phyloP scores from a whole-genome alignment of 2,113 vertebrate species.

The Recurvirostra avosetta region DNA sequence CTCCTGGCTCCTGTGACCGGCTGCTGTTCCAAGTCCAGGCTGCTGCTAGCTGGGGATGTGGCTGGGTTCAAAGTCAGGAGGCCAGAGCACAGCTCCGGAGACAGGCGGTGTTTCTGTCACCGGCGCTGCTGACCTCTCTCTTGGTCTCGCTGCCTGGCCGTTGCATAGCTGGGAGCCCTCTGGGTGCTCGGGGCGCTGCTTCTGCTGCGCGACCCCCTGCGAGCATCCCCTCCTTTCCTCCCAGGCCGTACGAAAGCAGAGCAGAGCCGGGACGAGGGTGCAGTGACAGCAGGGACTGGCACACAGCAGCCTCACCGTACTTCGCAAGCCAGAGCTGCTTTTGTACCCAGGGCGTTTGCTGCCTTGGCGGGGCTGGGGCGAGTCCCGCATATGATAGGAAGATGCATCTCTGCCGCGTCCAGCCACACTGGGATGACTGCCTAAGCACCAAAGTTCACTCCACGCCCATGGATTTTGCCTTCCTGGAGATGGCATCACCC shows the following conservation, averaged over 20 bases:
- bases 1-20: accelerated
- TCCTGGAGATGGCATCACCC: background rate
- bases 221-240: background rate
- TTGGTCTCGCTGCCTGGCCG: background rate
- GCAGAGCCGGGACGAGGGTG: background rate
- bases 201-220: background rate
- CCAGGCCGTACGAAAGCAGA: accelerated
- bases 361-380: background rate
- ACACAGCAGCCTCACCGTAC: accelerated
- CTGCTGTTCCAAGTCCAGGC: background rate
- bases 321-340: background rate
- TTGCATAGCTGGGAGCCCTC: background rate
- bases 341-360: background rate
- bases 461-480: background rate
- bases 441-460: background rate
- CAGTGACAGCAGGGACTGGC: background rate
- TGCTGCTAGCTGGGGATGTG: background rate
- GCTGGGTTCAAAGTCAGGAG: background rate
- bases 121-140: accelerated
- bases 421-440: accelerated
- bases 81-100: background rate
- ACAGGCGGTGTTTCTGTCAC: too few relatives aligned
- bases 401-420: accelerated
- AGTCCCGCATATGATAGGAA: accelerated
- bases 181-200: background rate